Conservation (phyloP, 1,140 invertebrate genomes). For the Diuraphis noxia region DNA sequence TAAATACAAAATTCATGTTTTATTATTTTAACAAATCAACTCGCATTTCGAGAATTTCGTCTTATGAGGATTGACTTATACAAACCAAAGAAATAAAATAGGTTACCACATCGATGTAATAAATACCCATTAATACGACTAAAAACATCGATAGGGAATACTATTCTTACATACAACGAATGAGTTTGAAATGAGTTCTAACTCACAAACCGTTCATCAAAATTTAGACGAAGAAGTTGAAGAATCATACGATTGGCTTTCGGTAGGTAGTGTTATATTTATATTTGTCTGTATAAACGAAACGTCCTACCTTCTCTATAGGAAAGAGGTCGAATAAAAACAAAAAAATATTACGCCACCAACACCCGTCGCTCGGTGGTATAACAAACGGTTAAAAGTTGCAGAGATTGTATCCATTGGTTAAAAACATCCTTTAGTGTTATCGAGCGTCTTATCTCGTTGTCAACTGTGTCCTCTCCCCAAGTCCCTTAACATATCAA, state of each 20-base stretch:
- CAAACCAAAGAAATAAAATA: background rate
- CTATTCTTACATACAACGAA: background rate
- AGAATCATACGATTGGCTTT: background rate
- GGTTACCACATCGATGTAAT: background rate
- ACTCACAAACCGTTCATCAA: background rate
- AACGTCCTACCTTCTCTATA: background rate
- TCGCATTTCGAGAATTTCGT: background rate
- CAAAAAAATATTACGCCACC: background rate
- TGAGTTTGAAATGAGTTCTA: background rate
- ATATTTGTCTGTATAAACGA: constrained; percentile 3
- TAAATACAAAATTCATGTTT: background rate
- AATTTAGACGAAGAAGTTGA: background rate
- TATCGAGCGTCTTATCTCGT: constrained; percentile 50
- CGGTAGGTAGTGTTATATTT: background rate
- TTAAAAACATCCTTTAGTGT: constrained; percentile 42
- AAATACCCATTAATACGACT: background rate
- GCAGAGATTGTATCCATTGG: constrained; percentile 30
- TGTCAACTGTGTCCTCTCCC: constrained; percentile 22
- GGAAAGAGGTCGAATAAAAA: background rate
- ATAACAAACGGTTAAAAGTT: constrained; percentile 31
- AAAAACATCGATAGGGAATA: background rate
- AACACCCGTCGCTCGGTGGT: constrained; percentile 1
- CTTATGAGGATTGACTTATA: background rate
- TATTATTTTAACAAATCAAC: background rate
- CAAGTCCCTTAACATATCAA: constrained; percentile 49